Percentiles rank a stretch among this genome's conserved stretches.
Evolutionary conservation across 2,797 vertebrate species (phyloP).

Genomic region (Myoxocephalus aenaeus): DNA sequence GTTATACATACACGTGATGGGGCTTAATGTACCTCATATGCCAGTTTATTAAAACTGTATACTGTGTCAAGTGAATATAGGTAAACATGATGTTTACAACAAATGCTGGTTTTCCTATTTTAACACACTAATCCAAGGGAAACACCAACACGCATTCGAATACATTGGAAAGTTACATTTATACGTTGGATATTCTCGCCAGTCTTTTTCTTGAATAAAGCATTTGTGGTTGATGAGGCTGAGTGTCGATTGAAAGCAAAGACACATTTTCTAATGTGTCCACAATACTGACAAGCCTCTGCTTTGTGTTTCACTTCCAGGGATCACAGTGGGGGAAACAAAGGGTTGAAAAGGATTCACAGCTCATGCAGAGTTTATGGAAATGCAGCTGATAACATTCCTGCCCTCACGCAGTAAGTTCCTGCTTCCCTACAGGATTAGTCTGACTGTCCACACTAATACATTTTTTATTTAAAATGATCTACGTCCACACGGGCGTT

Average conservation of each 20-base stretch:
- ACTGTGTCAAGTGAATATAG: neutral
- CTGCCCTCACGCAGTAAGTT: constrained; percentile 95
- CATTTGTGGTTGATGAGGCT: neutral
- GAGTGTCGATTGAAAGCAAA: neutral
- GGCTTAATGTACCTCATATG: neutral
- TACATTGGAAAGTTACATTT: neutral
- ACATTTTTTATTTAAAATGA: too few species aligned
- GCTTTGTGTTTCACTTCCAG: constrained; percentile 70
- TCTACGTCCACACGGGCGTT: too few species aligned
- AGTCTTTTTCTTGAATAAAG: neutral
- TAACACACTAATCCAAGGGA: neutral
- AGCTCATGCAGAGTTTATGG: constrained; percentile 92
- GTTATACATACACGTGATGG: neutral
- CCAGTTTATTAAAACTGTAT: neutral
- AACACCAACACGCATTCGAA: neutral
- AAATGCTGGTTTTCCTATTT: neutral
- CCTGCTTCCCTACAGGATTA: constrained; percentile 12
- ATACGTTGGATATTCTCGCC: neutral
- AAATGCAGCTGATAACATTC: constrained; percentile 91
- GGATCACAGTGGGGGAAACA: constrained; percentile 97
- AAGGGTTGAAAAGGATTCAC: constrained; percentile 85
- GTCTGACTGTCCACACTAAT: neutral
- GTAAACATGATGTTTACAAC: neutral
- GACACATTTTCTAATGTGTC: neutral
- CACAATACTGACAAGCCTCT: neutral